A percentile compares a stretch with the other conserved stretches of the same genome.
These are phyloP conservation scores for Latrodectus geometricus DNA, from an alignment of 1,140 invertebrate species.

Conservation along the genomic window DNA sequence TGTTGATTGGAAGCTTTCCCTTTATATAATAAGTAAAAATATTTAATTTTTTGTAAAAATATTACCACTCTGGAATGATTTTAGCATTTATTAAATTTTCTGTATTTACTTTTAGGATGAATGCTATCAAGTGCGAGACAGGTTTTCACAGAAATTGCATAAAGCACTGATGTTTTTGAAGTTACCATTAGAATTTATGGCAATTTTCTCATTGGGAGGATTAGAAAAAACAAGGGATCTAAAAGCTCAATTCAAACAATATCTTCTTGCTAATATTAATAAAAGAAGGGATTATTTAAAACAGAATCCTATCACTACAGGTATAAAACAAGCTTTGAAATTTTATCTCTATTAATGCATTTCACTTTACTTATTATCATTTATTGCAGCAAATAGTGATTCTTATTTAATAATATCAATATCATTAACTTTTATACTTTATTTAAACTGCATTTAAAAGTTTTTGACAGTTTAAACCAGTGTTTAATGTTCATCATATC, in stretches of 20 bases:
- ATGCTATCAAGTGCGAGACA: conserved; percentile 74
- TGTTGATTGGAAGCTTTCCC: too few relatives aligned
- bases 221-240: conserved; percentile 55
- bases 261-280: conserved; percentile 89
- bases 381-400: not conserved
- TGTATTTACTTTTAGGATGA: conserved; percentile 48
- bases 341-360: not conserved
- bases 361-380: not conserved
- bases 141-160: conserved; percentile 91
- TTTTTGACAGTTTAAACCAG: too few relatives aligned
- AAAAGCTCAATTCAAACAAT: conserved; percentile 76
- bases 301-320: conserved; percentile 59
- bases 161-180: conserved; percentile 80
- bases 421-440: too few relatives aligned
- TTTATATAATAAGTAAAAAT: too few relatives aligned
- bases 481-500: too few relatives aligned
- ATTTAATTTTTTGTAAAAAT: too few relatives aligned
- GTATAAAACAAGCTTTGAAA: not conserved
- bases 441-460: too few relatives aligned
- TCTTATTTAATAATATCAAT: too few relatives aligned
- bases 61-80: too few relatives aligned
- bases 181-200: conserved; percentile 96
- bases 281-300: conserved; percentile 88
- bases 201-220: conserved; percentile 89
- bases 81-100: too few relatives aligned